These are phyloP conservation scores for Corella eumyota DNA, from an alignment of 23 tunicate genomes.

Conservation along the genomic window DNA sequence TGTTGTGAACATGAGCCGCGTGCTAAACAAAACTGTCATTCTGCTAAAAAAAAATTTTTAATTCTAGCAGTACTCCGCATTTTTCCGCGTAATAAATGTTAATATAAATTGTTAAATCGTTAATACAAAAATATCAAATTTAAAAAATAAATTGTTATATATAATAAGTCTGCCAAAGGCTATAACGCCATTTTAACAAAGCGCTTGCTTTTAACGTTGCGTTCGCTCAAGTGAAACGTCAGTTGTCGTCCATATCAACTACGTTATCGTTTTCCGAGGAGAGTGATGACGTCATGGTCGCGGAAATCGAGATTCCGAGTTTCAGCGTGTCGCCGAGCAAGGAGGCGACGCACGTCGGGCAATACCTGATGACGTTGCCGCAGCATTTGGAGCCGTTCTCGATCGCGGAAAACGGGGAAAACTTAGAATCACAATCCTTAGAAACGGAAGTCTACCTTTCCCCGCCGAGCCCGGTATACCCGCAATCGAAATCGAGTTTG, in stretches of 20 bases:
- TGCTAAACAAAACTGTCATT: no score
- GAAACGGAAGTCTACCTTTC: conserved; percentile 71
- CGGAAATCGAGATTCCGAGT: conserved; percentile 62
- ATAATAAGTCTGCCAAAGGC: no score
- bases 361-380: conserved; percentile 86
- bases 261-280: conserved; percentile 6
- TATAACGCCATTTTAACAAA: no score
- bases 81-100: no score
- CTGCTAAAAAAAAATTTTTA: no score
- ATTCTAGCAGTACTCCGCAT: no score
- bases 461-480: conserved; percentile 35
- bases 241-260: conserved; percentile 38
- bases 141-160: no score
- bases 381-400: conserved; percentile 88
- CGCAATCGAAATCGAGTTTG: conserved; percentile 29
- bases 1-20: no score
- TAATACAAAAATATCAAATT: no score
- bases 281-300: conserved; percentile 30
- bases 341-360: conserved; percentile 81
- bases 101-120: no score
- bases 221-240: conserved; percentile 65
- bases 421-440: conserved; percentile 42
- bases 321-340: conserved; percentile 88
- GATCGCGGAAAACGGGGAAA: conserved; percentile 28
- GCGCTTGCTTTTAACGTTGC: conserved; percentile 89